A percentile compares a stretch with the other conserved stretches of the same genome.
Conservation (phyloP, 2,888 invertebrate genomes). For the Leucophora obtusa region DNA sequence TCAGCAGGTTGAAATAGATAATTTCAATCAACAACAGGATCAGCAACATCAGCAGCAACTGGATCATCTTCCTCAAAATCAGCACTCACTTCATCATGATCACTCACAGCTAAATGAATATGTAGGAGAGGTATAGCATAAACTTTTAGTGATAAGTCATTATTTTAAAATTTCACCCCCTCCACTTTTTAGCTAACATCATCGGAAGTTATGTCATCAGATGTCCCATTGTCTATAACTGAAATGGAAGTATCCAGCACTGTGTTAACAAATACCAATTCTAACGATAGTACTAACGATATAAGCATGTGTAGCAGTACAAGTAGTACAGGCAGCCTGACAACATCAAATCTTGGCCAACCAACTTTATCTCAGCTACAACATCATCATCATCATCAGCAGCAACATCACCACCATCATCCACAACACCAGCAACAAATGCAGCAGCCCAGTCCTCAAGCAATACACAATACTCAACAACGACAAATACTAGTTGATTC, state of each 20-base stretch:
- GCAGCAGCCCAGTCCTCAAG: slow-evolving; percentile 37
- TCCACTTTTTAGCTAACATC: slow-evolving; percentile 73
- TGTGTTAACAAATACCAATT: slow-evolving; percentile 78
- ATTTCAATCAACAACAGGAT: slow-evolving; percentile 54
- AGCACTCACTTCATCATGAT: slow-evolving; percentile 22
- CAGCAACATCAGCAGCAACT: slow-evolving; percentile 64
- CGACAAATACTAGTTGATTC: slow-evolving; percentile 76
- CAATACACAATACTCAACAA: slow-evolving; percentile 65
- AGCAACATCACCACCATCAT: slow-evolving; percentile 59
- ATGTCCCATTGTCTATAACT: slow-evolving; percentile 82
- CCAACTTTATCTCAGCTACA: slow-evolving; percentile 63
- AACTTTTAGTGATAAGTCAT: slow-evolving; percentile 68
- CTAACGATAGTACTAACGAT: slow-evolving; percentile 76
- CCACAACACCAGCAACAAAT: slow-evolving; percentile 62
- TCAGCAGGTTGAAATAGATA: slow-evolving; percentile 46
- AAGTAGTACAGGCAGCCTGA: slow-evolving; percentile 65
- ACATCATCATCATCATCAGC: slow-evolving; percentile 59
- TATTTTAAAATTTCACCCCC: neutral
- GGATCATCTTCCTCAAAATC: slow-evolving; percentile 40
- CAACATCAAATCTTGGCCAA: slow-evolving; percentile 45
- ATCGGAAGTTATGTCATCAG: slow-evolving; percentile 81
- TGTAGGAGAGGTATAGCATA: slow-evolving; percentile 69
- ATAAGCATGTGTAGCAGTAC: slow-evolving; percentile 72
- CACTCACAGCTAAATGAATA: slow-evolving; percentile 56
- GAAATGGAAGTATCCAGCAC: slow-evolving; percentile 83